A percentile compares a stretch with the other conserved stretches of the same genome.
phyloP scores from a whole-genome alignment of 1,140 invertebrate species.

The Paramacrobiotus metropolitanus region DNA sequence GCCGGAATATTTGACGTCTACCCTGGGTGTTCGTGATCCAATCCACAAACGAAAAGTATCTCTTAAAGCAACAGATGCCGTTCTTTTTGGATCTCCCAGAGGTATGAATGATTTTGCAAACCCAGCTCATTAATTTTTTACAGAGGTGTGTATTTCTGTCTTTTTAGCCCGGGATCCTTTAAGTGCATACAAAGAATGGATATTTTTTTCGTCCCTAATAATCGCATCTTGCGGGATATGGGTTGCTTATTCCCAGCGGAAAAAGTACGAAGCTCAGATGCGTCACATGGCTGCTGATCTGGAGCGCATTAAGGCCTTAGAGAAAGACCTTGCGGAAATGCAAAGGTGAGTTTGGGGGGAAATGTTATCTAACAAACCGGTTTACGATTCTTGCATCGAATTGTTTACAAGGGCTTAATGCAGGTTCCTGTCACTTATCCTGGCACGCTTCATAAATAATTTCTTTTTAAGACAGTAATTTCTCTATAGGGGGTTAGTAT shows the following conservation, averaged over 20 bases:
- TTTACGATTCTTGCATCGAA: too few relatives aligned
- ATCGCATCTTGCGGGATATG: neutral
- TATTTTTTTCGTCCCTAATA: neutral
- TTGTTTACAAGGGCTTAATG: too few relatives aligned
- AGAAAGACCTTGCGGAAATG: too few relatives aligned
- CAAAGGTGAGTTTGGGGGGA: too few relatives aligned
- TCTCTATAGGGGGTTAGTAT: too few relatives aligned
- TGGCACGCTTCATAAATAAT: too few relatives aligned
- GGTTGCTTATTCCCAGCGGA: neutral
- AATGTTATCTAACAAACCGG: too few relatives aligned
- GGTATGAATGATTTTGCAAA: slow-evolving; percentile 34
- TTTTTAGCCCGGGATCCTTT: neutral
- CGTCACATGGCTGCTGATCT: neutral
- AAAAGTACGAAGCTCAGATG: neutral
- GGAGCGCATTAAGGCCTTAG: neutral
- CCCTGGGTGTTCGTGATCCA: slow-evolving; percentile 82
- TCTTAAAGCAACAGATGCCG: slow-evolving; percentile 87
- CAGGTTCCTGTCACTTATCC: too few relatives aligned
- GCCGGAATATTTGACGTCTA: slow-evolving; percentile 55
- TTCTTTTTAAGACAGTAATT: too few relatives aligned
- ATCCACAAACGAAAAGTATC: slow-evolving; percentile 88
- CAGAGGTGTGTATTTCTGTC: neutral
- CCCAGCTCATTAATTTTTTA: too few relatives aligned
- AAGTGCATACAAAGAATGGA: neutral
- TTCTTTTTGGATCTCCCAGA: slow-evolving; percentile 87